Conservation (phyloP, 2,797 vertebrate species). For the Malacoraja senta region DNA sequence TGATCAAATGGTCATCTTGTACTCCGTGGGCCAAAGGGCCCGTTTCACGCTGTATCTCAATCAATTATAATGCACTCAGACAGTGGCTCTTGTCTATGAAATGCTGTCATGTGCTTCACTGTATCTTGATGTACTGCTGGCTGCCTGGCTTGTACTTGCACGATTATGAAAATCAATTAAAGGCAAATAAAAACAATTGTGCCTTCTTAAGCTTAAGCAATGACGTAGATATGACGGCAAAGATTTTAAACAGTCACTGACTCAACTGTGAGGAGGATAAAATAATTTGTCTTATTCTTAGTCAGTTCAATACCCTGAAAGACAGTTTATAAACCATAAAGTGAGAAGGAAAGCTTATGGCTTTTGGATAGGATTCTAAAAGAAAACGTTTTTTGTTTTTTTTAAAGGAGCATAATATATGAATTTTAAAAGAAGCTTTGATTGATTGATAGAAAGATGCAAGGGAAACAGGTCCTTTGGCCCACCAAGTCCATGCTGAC, state of each 20-base stretch:
- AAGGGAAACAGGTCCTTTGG: no score
- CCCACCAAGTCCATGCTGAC: no score
- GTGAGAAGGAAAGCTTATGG: neutral
- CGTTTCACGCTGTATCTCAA: no score
- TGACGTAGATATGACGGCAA: neutral
- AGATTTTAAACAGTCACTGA: neutral
- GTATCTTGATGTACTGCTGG: neutral
- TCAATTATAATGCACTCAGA: neutral
- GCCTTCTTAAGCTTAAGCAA: neutral
- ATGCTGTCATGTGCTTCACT: neutral
- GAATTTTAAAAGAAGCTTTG: neutral
- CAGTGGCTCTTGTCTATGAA: neutral
- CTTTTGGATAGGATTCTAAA: neutral
- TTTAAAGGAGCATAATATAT: neutral
- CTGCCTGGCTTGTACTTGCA: neutral
- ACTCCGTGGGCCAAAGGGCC: no score
- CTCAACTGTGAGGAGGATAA: neutral
- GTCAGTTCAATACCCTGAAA: neutral
- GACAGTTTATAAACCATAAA: neutral
- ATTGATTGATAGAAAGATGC: no score
- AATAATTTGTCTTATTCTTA: neutral
- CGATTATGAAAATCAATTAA: neutral
- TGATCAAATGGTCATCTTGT: no score
- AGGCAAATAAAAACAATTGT: neutral
- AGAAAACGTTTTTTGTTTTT: neutral